A percentile compares a stretch with the other conserved stretches of the same genome.
These are phyloP conservation scores for Picus viridis DNA, from an alignment of 2,797 vertebrate species.

Conservation along the genomic window DNA sequence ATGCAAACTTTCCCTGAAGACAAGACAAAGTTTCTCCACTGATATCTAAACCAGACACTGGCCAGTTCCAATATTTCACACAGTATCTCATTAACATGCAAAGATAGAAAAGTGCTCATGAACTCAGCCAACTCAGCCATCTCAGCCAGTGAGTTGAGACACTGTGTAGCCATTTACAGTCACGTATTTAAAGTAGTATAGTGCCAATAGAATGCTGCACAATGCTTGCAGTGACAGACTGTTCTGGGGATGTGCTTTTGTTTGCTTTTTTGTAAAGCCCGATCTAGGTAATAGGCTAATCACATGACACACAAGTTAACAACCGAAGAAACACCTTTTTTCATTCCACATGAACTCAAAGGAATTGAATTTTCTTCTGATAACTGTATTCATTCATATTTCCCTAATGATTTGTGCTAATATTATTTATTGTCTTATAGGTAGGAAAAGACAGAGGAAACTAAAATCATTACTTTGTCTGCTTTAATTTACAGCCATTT, in stretches of 20 bases:
- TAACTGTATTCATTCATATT: not conserved
- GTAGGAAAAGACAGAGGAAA: not conserved
- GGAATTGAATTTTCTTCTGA: not conserved
- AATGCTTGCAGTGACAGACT: not conserved
- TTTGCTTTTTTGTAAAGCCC: not conserved
- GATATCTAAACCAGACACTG: not conserved
- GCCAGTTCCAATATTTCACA: not conserved
- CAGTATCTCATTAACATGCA: not conserved
- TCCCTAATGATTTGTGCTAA: not conserved
- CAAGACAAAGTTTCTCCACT: not conserved
- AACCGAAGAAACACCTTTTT: not conserved
- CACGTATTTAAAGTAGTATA: accelerated
- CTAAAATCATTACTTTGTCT: not conserved
- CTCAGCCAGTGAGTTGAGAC: not conserved
- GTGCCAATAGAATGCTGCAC: not conserved
- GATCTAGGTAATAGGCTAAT: not conserved
- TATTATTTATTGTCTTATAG: not conserved
- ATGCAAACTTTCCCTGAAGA: not conserved
- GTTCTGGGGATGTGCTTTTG: not conserved
- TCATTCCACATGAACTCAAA: not conserved
- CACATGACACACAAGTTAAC: not conserved
- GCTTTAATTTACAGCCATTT: not conserved
- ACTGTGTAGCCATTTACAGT: not conserved
- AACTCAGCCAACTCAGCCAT: not conserved
- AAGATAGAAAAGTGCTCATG: not conserved